Percentiles rank a stretch among this genome's conserved stretches.
phyloP scores from a whole-genome alignment of 1,140 invertebrate species.

The Neodiprion pinetum region DNA sequence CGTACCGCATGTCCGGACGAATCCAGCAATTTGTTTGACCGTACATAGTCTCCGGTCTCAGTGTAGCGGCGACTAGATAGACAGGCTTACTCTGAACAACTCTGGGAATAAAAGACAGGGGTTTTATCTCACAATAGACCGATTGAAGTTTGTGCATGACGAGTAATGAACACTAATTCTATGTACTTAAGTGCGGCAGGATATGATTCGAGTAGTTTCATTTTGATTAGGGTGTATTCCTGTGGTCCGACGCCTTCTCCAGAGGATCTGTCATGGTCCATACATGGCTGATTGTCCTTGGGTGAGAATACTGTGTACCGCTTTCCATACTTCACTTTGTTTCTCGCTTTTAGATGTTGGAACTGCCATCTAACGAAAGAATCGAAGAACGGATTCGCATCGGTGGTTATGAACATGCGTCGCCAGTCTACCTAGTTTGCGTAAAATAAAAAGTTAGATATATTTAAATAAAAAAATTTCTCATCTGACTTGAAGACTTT shows the following conservation, averaged over 20 bases:
- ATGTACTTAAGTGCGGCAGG: slow-evolving; percentile 76
- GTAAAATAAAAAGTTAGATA: slow-evolving; percentile 17
- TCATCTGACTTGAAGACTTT: slow-evolving; percentile 24
- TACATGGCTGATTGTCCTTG: slow-evolving; percentile 96
- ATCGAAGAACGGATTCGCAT: slow-evolving; percentile 97
- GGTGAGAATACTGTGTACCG: slow-evolving; percentile 97
- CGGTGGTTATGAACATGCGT: slow-evolving; percentile 96
- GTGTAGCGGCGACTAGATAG: slow-evolving; percentile 94
- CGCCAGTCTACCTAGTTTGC: slow-evolving; percentile 91
- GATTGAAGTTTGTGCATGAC: slow-evolving; percentile 14
- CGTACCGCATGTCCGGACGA: slow-evolving; percentile 92
- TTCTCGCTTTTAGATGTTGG: slow-evolving; percentile 81
- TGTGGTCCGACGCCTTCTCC: slow-evolving; percentile 98
- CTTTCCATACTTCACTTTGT: slow-evolving; percentile 97
- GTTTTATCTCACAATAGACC: slow-evolving; percentile 15
- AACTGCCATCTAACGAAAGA: slow-evolving; percentile 99
- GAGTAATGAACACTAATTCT: slow-evolving; percentile 14
- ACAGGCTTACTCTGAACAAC: slow-evolving; percentile 67
- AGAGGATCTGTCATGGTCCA: slow-evolving; percentile 97
- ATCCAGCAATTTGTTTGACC: slow-evolving; percentile 99
- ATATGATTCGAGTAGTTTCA: slow-evolving; percentile 81
- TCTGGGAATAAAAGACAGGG: slow-evolving; percentile 56
- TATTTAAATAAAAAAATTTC: slow-evolving; percentile 23
- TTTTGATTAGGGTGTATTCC: slow-evolving; percentile 98
- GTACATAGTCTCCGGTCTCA: slow-evolving; percentile 99